Conservation (phyloP, 2,797 vertebrate genomes). For the Chromobotia macracanthus region DNA sequence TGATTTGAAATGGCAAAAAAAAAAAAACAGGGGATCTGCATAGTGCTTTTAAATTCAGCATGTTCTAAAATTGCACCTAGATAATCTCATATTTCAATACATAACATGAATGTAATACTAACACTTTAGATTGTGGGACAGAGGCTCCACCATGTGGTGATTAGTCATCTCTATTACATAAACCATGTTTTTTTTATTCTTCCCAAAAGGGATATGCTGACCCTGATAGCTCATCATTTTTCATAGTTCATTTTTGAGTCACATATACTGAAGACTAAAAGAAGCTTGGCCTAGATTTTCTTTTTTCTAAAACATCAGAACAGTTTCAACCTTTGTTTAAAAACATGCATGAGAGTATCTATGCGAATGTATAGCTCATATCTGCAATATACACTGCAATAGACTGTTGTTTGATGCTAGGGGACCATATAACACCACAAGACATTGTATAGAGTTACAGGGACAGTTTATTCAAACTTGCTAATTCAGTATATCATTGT, state of each 20-base stretch:
- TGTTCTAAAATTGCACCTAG: neutral
- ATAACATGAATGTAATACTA: neutral
- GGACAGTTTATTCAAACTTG: slow-evolving; percentile 23
- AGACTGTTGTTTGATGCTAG: neutral
- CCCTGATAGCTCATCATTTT: neutral
- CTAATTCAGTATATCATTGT: slow-evolving; percentile 9
- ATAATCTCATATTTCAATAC: neutral
- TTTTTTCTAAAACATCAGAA: neutral
- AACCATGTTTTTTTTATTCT: neutral
- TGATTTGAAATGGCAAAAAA: neutral
- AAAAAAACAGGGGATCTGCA: neutral
- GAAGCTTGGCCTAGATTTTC: too few relatives aligned
- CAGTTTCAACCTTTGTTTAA: neutral
- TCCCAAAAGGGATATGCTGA: neutral
- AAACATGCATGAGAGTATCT: neutral
- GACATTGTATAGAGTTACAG: neutral
- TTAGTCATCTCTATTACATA: neutral
- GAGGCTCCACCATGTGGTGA: slow-evolving; percentile 33
- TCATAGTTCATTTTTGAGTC: too few relatives aligned
- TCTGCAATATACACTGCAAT: neutral
- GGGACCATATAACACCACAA: neutral
- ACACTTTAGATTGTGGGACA: neutral
- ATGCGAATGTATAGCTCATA: neutral
- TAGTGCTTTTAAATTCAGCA: neutral
- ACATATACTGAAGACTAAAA: too few relatives aligned